Evolutionary conservation across 2,888 invertebrate genomes (phyloP).

Genomic region (Pseudoips prasinana): DNA sequence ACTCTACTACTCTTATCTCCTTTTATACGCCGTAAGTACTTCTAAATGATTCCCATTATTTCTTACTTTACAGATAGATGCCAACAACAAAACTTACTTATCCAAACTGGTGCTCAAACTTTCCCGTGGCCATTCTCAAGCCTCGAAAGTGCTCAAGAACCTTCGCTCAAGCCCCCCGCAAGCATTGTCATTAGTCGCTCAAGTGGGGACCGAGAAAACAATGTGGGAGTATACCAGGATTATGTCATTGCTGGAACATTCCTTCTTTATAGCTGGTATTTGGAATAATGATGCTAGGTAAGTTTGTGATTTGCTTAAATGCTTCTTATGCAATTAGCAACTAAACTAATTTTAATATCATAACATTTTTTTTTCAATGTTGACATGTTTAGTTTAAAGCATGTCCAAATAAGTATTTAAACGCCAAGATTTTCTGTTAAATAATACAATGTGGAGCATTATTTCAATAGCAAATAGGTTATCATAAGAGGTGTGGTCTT

Average conservation of each 20-base stretch:
- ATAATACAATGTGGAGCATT: no score
- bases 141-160: conserved; percentile 65
- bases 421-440: no score
- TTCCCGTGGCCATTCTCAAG: conserved; percentile 71
- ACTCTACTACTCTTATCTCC: no score
- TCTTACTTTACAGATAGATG: conserved; percentile 61
- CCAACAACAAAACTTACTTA: conserved; percentile 71
- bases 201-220: conserved; percentile 69
- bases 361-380: no score
- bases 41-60: no score
- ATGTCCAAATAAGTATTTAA: no score
- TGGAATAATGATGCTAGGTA: conserved; percentile 71
- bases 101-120: conserved; percentile 71
- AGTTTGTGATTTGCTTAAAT: neutral
- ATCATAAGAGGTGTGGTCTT: no score
- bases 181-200: conserved; percentile 66
- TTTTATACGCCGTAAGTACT: no score
- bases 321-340: no score
- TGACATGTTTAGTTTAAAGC: no score
- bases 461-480: no score
- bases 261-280: conserved; percentile 71
- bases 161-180: conserved; percentile 63
- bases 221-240: conserved; percentile 75
- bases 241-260: conserved; percentile 71
- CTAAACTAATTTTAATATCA: no score